Base-by-base conservation (phyloP, 2,113 vertebrate genomes). In the Campylomormyrus numenius region DNA sequence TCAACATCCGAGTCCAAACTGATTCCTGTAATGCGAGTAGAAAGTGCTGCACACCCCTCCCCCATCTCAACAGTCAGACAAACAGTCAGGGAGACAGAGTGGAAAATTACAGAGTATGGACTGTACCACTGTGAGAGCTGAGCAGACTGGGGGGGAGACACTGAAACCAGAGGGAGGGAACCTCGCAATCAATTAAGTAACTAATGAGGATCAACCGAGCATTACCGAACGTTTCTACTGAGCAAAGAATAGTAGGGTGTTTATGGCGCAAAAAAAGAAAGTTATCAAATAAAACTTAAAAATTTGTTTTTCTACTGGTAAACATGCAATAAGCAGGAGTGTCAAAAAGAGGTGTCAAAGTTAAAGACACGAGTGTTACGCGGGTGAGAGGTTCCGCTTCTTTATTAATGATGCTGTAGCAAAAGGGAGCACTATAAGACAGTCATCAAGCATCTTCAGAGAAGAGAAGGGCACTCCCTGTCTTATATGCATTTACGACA, bases 91-190 rank as follows among this genome's bases (percentile, higher is more conserved):
- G 42, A 56, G 45, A 87, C 53, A 21, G 56, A 90, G 89, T 87
- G 89, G 89, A 90, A 90, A 90, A 90, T 90, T 90, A 90, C 89
- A 53, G 77, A 70, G 85, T 85, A 31, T 35, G 89, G 89, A 42
- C 89, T 90, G 89, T 90, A 90, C 89, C 89, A 90, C 27, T 90
- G 21, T 35, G 46, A 35, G 62, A 56, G 21, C 21, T 31, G 39
- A 85, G 39, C 39, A 15, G 58, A 24, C 31, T 5, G 3, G 52
- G 13, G 53, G 58, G 62, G 56, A 45, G 56, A 21, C 39, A 89
- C 35, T 58, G 39, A 48, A 21, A 58, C 24, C 56, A 56, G 21
- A 84, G 53, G 35, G 80, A 89, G 52, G 21, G 49, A 56, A 80
- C 50, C 52, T 58, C 58, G 17, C 52, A 85, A 85, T 46, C 80